Conservation (phyloP, 2,113 vertebrate species). For the Phylloscopus trochiloides region DNA sequence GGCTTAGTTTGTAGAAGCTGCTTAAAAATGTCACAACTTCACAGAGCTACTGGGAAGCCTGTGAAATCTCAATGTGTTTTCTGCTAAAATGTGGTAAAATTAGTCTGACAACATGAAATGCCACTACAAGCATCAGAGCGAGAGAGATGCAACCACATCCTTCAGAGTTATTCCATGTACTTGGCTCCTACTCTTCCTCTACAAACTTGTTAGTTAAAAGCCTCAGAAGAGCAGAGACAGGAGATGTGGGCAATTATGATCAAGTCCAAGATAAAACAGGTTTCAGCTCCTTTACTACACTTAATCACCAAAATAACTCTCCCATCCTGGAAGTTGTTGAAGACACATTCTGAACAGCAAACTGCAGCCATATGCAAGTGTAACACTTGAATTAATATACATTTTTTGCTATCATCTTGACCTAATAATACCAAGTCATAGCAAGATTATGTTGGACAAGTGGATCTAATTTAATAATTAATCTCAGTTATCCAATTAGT, state of each 20-base stretch:
- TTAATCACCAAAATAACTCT: background rate
- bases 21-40: background rate
- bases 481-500: background rate
- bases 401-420: background rate
- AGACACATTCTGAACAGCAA: background rate
- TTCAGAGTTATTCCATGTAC: background rate
- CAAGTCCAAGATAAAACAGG: background rate
- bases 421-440: background rate
- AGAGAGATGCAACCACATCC: background rate
- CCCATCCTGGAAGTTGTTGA: background rate
- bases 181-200: background rate
- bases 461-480: background rate
- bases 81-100: background rate
- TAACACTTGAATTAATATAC: background rate
- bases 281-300: background rate
- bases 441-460: background rate
- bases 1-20: background rate
- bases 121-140: background rate
- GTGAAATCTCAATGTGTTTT: background rate
- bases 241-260: background rate
- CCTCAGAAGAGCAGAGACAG: background rate
- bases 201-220: background rate
- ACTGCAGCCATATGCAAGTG: background rate
- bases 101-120: background rate
- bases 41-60: background rate